Evolutionary conservation across 1,140 invertebrate species (phyloP).

Genomic region (Bombus consobrinus): DNA sequence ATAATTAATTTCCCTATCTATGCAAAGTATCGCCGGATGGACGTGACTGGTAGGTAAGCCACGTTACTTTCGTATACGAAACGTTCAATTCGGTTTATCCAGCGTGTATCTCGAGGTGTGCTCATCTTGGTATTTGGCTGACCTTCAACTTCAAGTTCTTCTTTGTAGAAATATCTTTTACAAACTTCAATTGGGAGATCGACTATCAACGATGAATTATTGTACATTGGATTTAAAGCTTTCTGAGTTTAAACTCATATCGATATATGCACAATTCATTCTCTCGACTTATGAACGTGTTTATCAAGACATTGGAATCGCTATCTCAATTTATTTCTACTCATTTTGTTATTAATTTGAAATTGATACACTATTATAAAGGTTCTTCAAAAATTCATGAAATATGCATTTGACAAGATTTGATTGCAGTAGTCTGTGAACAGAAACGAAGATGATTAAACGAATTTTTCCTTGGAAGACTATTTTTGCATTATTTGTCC

Average conservation of each 20-base stretch:
- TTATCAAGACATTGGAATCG: too few species aligned
- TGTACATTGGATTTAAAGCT: too few species aligned
- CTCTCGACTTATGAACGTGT: too few species aligned
- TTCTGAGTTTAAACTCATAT: too few species aligned
- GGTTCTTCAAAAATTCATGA: too few species aligned
- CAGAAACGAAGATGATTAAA: too few species aligned
- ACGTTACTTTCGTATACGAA: constrained; percentile 50
- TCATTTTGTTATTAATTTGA: too few species aligned
- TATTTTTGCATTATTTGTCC: not conserved
- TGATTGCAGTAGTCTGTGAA: not conserved
- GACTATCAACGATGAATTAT: not conserved
- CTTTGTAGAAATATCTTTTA: not conserved
- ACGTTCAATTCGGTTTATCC: not conserved
- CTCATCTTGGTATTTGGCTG: not conserved
- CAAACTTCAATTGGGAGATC: not conserved
- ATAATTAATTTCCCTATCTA: constrained; percentile 82
- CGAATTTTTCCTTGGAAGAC: not conserved
- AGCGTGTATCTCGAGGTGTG: not conserved
- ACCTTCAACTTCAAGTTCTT: too few species aligned
- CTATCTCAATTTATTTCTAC: too few species aligned
- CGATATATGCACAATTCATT: too few species aligned
- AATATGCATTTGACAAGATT: too few species aligned
- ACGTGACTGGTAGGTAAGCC: constrained; percentile 36
- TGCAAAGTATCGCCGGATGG: constrained; percentile 73
- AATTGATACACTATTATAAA: too few species aligned